Percentiles rank a stretch among this genome's conserved stretches.
Conservation (phyloP, 2,888 invertebrate species). For the Tribolium freemani region DNA sequence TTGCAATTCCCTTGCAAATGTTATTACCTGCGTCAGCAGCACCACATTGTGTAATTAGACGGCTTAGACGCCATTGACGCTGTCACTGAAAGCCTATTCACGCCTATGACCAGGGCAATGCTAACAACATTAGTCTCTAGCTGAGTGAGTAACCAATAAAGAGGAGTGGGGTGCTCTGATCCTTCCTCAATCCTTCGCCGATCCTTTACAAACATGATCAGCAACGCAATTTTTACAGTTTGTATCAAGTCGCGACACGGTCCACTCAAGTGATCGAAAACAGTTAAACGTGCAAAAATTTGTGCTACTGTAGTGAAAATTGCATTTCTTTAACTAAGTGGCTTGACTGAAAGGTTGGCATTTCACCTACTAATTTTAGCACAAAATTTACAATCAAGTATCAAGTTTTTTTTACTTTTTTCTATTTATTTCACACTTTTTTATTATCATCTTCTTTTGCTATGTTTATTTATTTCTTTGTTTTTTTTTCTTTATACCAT, state of each 20-base stretch:
- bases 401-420: no score
- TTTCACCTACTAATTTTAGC: no score
- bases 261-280: not conserved
- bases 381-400: no score
- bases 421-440: no score
- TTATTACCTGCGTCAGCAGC: not conserved
- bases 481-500: no score
- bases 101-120: constrained; percentile 63
- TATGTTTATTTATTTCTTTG: no score
- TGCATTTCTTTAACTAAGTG: not conserved
- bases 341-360: no score
- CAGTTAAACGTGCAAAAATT: constrained; percentile 27
- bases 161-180: constrained; percentile 56
- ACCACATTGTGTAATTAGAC: not conserved
- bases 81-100: constrained; percentile 33
- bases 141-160: constrained; percentile 65
- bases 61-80: not conserved
- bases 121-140: constrained; percentile 65
- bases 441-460: no score
- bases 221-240: constrained; percentile 52
- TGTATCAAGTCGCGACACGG: constrained; percentile 43
- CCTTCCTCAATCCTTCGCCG: constrained; percentile 56
- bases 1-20: not conserved
- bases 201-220: constrained; percentile 55
- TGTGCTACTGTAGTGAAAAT: not conserved